Evolutionary conservation across 2,888 invertebrate species (phyloP), one percentile per base, ranked within the genome.

Genomic region (Scaptomyza polygonia): DNA sequence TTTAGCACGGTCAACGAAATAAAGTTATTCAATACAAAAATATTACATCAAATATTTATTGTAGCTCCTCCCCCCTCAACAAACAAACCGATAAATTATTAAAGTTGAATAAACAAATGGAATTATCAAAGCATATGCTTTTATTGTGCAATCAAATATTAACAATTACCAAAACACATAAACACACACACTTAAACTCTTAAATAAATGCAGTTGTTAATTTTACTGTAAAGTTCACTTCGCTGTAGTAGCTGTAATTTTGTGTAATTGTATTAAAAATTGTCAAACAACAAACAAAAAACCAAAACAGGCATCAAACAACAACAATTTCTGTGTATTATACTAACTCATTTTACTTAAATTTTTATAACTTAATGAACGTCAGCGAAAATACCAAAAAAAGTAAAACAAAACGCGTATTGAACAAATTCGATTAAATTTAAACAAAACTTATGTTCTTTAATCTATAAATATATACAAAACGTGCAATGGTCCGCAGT

Each of bases 1-100:
- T 87, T 81, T 72, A 87, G 81, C 81, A 82, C 81, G 42, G 59
- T 78, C 87, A 81, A 86, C 82, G 75, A 86, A 84, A 44, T 67
- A 81, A 78, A 67, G 79, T 81, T 86, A 86, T 84, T 71, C 61
- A 70, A 70, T 63, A 48, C 14, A 65, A 40, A 55, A 40, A 55
- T 40, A 55, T 53, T 56, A 57, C 63, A 62, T 54, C 59, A 79
- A 63, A 42, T 59, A 72, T 42, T 42, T 47, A 61, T 62, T 48
- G 74, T 56, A 67, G 45, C 11, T 18, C n/a, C 14, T 14, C 25
- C 11, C 27, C 9, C 42, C 45, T 9, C 25, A 14, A 29, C 16
- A 21, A 21, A 6, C 14, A 49, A 47, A 40, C 32, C 42, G 48
- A 67, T 61, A 64, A 43, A 53, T 54, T 69, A 65, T 67, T 59